Base-by-base conservation (phyloP, 2,113 vertebrate genomes). In the Nesoenas mayeri region DNA sequence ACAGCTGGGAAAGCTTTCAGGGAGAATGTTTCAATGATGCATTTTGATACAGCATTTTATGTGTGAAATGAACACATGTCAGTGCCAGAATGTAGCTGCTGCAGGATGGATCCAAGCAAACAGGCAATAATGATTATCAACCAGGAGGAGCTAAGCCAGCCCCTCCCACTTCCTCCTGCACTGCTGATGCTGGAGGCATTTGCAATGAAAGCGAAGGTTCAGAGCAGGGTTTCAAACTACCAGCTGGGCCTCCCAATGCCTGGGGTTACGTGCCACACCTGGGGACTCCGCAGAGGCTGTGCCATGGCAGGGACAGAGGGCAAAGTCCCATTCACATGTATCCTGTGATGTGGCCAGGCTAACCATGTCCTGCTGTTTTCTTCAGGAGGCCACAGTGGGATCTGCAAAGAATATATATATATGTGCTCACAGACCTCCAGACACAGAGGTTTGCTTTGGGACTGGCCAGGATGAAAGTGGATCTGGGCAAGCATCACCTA, bases 171-270 rank as follows among this genome's bases (percentile, higher is more conserved):
- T 92, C 80, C 74, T 85, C 64, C 90, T 78, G 90, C 82, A 57
- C 84, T 96, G 95, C 94, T 79, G 93, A 78, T 88, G 72, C 57
- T 81, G 79, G 72, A 92, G 60, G 72, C 96, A 77, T 81, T 90
- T 32, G 83, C 62, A 44, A 69, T 44, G 88, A 56, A 86, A 93
- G 80, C 22, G 3, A 79, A 88, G 79, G 38, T 82, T 91, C 60
- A 6, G 79, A 85, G 88, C 57, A 3, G 15, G 56, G 17, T 70
- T 95, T 70, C 75, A 83, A 53, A 12, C 79, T 85, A 54, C 47
- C 60, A 67, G 16, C 5, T 1, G 6, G 40, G 62, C 65, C 26
- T 84, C n/a, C 32, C 0, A 0, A 9, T 62, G 73, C 77, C 29
- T 51, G 38, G 53, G 24, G 53, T 38, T 79, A 64, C 0, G 1